Conservation (phyloP, 2,797 vertebrate genomes). For the Pelodytes ibericus region DNA sequence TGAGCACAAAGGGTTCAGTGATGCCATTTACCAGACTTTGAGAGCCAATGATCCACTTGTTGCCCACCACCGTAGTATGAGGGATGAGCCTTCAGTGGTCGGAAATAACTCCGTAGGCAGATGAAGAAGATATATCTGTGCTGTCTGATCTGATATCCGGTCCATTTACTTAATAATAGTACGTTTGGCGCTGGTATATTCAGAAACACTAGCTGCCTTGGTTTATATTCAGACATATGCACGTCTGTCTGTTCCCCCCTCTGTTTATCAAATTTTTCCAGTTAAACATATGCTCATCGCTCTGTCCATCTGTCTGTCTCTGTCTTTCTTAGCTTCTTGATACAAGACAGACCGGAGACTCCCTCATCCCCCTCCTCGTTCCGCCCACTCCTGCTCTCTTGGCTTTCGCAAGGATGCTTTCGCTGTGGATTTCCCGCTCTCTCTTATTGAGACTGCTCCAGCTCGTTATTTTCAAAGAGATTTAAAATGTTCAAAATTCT, state of each 20-base stretch:
- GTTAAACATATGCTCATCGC: conserved; percentile 77
- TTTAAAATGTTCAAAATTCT: not conserved
- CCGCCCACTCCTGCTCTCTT: not conserved
- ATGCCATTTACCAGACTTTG: too few relatives aligned
- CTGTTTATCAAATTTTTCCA: conserved; percentile 78
- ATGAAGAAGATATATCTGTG: too few relatives aligned
- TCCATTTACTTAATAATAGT: too few relatives aligned
- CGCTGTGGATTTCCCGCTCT: not conserved
- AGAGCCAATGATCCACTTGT: too few relatives aligned
- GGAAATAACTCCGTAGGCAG: too few relatives aligned
- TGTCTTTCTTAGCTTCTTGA: conserved; percentile 61
- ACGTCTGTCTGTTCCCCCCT: conserved; percentile 72
- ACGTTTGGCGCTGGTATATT: too few relatives aligned
- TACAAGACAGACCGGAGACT: not conserved
- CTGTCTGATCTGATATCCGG: too few relatives aligned
- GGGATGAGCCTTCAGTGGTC: too few relatives aligned
- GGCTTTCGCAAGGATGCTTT: not conserved
- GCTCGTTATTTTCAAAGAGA: conserved; percentile 16
- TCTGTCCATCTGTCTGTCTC: conserved; percentile 73
- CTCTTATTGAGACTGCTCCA: conserved; percentile 4
- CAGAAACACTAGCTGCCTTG: conserved; percentile 58
- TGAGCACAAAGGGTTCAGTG: too few relatives aligned
- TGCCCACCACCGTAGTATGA: too few relatives aligned
- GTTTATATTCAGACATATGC: conserved; percentile 70
- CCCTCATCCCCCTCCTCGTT: not conserved